phyloP scores from a whole-genome alignment of 1,140 invertebrate species.

The Penaeus indicus region DNA sequence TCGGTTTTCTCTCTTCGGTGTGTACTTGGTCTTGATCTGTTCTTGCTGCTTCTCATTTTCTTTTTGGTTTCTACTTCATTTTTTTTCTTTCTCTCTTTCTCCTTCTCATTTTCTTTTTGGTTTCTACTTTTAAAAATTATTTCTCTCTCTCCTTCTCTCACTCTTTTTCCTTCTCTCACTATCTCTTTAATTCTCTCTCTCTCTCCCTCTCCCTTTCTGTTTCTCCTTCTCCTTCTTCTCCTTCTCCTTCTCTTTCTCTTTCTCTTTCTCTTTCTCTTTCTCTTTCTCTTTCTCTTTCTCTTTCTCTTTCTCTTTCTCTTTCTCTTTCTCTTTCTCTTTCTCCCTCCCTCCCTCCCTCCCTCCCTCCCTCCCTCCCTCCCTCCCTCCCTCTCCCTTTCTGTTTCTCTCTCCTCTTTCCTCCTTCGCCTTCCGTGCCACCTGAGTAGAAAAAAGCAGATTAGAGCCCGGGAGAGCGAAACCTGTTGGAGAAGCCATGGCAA shows the following conservation, averaged over 20 bases:
- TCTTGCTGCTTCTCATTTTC: background rate
- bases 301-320: background rate
- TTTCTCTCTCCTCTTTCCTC: too few species aligned
- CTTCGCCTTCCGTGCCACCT: too few species aligned
- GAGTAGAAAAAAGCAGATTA: background rate
- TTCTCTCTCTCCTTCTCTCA: background rate
- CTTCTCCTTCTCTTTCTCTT: background rate
- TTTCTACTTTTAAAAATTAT: background rate
- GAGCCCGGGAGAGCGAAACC: too few species aligned
- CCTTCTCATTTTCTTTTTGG: background rate
- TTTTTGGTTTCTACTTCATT: background rate
- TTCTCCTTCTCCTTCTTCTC: background rate
- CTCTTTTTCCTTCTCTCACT: background rate
- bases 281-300: background rate
- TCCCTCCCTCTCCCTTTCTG: background rate
- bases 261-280: constrained; percentile 19
- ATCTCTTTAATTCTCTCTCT: background rate
- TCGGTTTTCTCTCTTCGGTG: too few species aligned
- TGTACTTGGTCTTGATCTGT: background rate
- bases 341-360: background rate
- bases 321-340: background rate
- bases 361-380: background rate
- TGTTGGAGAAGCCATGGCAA: too few species aligned
- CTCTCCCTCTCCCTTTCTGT: too few species aligned
- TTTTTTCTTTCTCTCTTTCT: background rate